Conservation (phyloP, 2,113 vertebrate genomes). For the Chlorodrepanis virens region DNA sequence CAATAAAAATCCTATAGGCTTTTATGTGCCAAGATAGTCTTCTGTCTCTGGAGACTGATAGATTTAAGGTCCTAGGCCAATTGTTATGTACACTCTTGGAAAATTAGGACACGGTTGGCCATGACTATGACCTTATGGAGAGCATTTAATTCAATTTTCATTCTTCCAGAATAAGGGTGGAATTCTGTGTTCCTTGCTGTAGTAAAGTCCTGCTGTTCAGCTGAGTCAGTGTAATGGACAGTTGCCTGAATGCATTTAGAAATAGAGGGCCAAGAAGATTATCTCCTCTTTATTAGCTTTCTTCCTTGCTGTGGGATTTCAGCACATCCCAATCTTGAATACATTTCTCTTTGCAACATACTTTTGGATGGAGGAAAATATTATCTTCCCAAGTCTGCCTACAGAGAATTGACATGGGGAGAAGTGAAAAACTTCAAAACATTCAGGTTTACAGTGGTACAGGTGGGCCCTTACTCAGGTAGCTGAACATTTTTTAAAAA, state of each 20-base stretch:
- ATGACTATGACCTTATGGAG: neutral
- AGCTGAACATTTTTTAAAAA: neutral
- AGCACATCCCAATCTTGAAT: neutral
- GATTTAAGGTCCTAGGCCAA: neutral
- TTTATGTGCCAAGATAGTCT: neutral
- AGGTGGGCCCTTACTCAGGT: neutral
- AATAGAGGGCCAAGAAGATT: neutral
- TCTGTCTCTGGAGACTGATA: neutral
- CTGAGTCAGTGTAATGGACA: constrained; percentile 2
- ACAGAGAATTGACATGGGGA: neutral
- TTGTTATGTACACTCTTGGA: neutral
- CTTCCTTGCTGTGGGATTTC: neutral
- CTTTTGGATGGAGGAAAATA: neutral
- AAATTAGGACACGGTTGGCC: neutral
- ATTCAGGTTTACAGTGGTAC: neutral
- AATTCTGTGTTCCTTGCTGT: neutral
- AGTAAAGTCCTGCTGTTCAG: neutral
- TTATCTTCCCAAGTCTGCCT: neutral
- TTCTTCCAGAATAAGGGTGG: neutral
- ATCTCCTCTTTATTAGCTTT: neutral
- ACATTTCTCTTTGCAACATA: neutral
- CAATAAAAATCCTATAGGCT: neutral
- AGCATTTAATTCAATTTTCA: neutral
- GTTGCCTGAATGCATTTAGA: neutral
- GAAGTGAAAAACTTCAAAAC: neutral